Percentiles rank a stretch among this genome's conserved stretches.
Conservation (phyloP, 2,797 vertebrate species). For the Tinamus major region DNA sequence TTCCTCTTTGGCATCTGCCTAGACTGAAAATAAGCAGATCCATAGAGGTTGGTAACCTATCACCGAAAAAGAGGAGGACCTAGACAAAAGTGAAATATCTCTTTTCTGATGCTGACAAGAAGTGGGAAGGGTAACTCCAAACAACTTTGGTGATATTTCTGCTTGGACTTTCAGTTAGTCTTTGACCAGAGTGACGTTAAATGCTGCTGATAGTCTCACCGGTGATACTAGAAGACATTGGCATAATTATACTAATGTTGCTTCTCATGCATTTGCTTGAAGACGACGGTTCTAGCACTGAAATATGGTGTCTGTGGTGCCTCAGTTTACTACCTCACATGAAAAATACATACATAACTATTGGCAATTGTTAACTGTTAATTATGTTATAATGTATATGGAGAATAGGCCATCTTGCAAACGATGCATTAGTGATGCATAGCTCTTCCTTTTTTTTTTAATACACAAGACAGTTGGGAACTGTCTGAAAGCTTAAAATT, state of each 20-base stretch:
- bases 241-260: not conserved
- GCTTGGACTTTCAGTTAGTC: not conserved
- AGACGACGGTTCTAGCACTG: not conserved
- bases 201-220: not conserved
- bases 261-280: not conserved
- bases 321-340: not conserved
- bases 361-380: not conserved
- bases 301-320: not conserved
- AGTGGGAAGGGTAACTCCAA: not conserved
- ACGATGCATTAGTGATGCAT: not conserved
- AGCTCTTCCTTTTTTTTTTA: not conserved
- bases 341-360: not conserved
- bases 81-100: not conserved
- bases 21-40: slow-evolving; percentile 19
- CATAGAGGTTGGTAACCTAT: not conserved
- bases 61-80: not conserved
- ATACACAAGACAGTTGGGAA: not conserved
- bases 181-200: not conserved
- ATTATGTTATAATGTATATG: not conserved
- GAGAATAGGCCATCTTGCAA: not conserved
- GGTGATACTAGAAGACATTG: not conserved
- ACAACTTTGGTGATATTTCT: not conserved
- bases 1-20: slow-evolving; percentile 24
- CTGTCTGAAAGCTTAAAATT: not conserved
- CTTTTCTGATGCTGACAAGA: not conserved